Evolutionary conservation across 2,888 invertebrate genomes (phyloP), one percentile per base, ranked within the genome.

Genomic region (Strigamia transsilvanica): DNA sequence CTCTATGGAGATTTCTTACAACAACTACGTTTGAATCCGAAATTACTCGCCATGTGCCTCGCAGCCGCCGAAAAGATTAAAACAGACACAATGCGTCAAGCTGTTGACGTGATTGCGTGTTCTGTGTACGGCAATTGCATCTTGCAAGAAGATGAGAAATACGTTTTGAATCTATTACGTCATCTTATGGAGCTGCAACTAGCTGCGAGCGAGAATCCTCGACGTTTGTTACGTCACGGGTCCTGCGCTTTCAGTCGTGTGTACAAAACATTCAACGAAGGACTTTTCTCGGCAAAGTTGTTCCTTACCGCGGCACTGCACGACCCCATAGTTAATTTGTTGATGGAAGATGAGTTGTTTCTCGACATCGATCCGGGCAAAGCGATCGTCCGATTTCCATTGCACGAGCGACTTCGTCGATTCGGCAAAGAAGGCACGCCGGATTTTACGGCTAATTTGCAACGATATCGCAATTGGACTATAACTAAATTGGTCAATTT

Each of bases 301-400:
- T 99, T 98, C 89, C 91, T 99, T 27, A 94, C 96, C 2, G 95
- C 97, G 0, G 95, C 97, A 0, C 90, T 99, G 13, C 94, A 97
- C 88, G 93, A 93, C 77, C 97, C 99, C 0, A 93, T 99, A 80
- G 94, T 98, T 92, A 92, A 93, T 82, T 91, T 98, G 77, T 90
- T 99, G 56, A 94, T 94, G 88, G 95, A 96, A 85, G 96, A 96
- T 86, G 97, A 98, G 87, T 93, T 93, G 88, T 95, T 94, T 88
- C 91, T 98, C 81, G 98, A 98, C 87, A 92, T 97, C 46, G 97
- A 98, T 88, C 95, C 96, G 0, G 93, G 94, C 84, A 97, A 97
- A 83, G 88, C 89, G 12, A 85, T 83, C 7, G 84, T 85, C 2
- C 80, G 86, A 12, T 92, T 92, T 86, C 89, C 91, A 46, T 88